Base-by-base conservation (phyloP, 2,888 invertebrate genomes). In the Luperina testacea region DNA sequence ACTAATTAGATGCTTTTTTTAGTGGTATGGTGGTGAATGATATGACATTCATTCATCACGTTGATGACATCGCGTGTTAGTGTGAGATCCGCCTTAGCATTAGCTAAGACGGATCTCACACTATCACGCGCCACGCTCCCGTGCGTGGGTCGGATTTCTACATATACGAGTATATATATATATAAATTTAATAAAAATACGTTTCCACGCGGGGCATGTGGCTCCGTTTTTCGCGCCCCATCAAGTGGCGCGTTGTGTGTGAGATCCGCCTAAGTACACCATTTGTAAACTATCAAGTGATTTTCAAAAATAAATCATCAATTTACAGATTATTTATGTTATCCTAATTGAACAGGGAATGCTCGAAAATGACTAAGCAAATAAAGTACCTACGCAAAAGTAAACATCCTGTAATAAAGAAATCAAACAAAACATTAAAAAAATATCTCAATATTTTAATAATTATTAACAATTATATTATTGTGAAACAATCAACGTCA, bases 401-500 rank as follows among this genome's bases (percentile, higher is more conserved):
- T 24, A 24, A 53, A 2, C 9, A 32, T 6, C 11, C 71, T 45
- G 57, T 32, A 61, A 45, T 20, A 51, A 42, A 51, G 11, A 3
- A 51, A 82, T 83, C 72, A 89, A 87, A 88, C 80, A 32, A 80
- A 53, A 81, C 8, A 51, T 75, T 88, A 77, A 83, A 83, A 88
- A 87, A 88, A 87, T 91, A 90, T 92, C 90, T 95, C 91, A 92
- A 91, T 93, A 93, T 93, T 94, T 92, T 94, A 95, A 94, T 95
- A 90, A 93, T 94, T 95, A 89, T 88, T 88, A 89, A 89, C 87
- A 96, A 96, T 95, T 95, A 95, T 93, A 93, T 94, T 92, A 93
- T 89, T 93, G 94, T 95, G 95, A 94, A 95, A 95, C 95, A 95
- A 95, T 93, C 95, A 96, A 97, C 96, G 90, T 94, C 93, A 92